A percentile compares a stretch with the other conserved stretches of the same genome.
These are phyloP conservation scores for Atrichornis clamosus DNA, from an alignment of 2,113 vertebrate genomes.

Conservation along the genomic window DNA sequence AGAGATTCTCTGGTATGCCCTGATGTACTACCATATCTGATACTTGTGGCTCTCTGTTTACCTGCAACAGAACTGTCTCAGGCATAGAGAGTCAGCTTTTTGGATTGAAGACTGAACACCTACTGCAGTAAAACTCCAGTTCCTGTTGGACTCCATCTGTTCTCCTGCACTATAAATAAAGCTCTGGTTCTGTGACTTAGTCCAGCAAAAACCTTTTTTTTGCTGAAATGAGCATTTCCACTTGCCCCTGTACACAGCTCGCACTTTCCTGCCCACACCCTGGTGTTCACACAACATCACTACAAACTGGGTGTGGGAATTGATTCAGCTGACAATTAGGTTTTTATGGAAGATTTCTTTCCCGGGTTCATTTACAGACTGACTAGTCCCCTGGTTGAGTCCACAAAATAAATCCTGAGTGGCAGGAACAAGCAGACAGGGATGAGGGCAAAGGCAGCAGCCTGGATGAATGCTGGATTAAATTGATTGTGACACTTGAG, in stretches of 20 bases:
- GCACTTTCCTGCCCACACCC: neutral
- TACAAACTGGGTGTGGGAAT: neutral
- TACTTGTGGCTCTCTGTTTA: neutral
- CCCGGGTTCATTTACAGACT: neutral
- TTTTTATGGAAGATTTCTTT: neutral
- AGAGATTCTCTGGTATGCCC: neutral
- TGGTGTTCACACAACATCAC: neutral
- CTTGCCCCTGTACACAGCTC: neutral
- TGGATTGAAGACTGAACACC: neutral
- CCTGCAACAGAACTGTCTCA: neutral
- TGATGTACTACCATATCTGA: neutral
- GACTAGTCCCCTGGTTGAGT: neutral
- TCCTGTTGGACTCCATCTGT: neutral
- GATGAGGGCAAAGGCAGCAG: constrained; percentile 23
- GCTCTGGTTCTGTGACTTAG: neutral
- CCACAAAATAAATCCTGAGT: neutral
- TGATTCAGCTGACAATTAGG: neutral
- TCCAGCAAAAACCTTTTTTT: neutral
- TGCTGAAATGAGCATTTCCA: neutral
- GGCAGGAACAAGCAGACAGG: neutral
- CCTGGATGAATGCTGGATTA: constrained; percentile 16
- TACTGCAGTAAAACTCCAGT: neutral
- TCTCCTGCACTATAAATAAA: neutral
- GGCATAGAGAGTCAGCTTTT: neutral
- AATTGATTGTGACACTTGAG: constrained; percentile 42